Evolutionary conservation across 2,797 vertebrate genomes (phyloP), one percentile per base, ranked within the genome.

Genomic region (Pogoniulus pusillus): DNA sequence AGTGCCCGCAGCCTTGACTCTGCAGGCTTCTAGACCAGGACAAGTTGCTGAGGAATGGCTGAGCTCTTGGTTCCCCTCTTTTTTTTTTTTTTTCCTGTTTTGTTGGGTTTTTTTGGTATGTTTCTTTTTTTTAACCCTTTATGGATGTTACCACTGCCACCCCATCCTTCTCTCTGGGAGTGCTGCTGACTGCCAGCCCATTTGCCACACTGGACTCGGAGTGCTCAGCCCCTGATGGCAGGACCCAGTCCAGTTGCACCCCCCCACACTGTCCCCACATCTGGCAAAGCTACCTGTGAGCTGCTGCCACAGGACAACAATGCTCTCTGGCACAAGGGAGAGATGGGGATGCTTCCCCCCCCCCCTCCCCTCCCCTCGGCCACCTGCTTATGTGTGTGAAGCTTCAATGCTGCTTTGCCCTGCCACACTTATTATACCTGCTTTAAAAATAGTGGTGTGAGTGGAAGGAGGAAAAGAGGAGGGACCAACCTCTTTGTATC

Each of bases 401-500:
- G 93, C 91, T 78, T 82, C 73, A 92, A 82, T 89, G 92, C 95
- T 7, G 83, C 83, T 81, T 91, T 85, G 58, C 75, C 88, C 89
- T 80, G 91, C 88, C 91, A 85, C 63, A 37, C 9, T 2, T 94
- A 57, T 72, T 87, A 49, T 78, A 87, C 63, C 68, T 24, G 89
- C 89, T 93, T 92, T 69, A 84, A 87, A 90, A 92, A 76, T 49
- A 79, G 68, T 49, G 83, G 75, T 79, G 49, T 72, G 86, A 91
- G 55, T 20, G 75, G 34, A 74, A 95, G 93, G 96, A 95, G 76
- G 75, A 76, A 64, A 87, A 89, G 84, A 85, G 75, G 85, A 87
- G 91, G 93, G 95, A 94, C 95, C 94, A 92, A 87, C 91, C 95
- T 96, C 91, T 90, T 69, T 90, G 82, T 86, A 86, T 95, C 85